These are phyloP conservation scores for Chiroxiphia lanceolata DNA, from an alignment of 2,797 vertebrate species.

Conservation along the genomic window DNA sequence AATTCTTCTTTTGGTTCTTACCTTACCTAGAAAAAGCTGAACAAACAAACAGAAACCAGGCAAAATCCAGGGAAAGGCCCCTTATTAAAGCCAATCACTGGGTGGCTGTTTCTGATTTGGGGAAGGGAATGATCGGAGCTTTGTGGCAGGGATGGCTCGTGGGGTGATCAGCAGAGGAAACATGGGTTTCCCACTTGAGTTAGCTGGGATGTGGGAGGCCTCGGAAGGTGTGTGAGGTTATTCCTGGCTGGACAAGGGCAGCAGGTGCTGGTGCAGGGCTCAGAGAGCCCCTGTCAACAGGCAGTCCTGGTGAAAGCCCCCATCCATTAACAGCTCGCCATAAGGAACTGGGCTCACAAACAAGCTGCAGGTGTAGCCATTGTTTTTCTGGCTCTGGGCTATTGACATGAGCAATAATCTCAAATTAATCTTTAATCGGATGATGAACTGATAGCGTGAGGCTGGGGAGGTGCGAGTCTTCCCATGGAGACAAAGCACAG, in stretches of 20 bases:
- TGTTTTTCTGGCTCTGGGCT: conserved; percentile 43
- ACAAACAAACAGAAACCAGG: neutral
- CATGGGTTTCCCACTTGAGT: accelerated
- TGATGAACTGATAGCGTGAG: neutral
- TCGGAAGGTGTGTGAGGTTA: neutral
- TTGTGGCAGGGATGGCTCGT: accelerated
- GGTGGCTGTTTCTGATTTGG: neutral
- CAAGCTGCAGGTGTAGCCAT: conserved; percentile 71
- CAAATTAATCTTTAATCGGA: conserved; percentile 64
- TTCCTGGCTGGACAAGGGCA: neutral
- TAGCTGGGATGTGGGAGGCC: neutral
- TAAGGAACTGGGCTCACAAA: conserved; percentile 48
- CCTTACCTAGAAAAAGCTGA: neutral
- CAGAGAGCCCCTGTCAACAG: conserved; percentile 17
- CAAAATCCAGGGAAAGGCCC: neutral
- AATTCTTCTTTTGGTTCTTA: neutral
- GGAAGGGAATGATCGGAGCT: neutral
- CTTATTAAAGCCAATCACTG: neutral
- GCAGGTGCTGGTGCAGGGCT: conserved; percentile 49
- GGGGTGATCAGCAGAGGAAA: neutral
- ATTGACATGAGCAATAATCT: conserved; percentile 25
- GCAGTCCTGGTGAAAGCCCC: neutral
- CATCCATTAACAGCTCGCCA: conserved; percentile 61
- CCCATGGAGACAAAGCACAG: neutral
- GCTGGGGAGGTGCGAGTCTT: neutral